Base-by-base conservation (phyloP, 53 echinoderm and acorn worm genomes). In the Mesocentrotus franciscanus region DNA sequence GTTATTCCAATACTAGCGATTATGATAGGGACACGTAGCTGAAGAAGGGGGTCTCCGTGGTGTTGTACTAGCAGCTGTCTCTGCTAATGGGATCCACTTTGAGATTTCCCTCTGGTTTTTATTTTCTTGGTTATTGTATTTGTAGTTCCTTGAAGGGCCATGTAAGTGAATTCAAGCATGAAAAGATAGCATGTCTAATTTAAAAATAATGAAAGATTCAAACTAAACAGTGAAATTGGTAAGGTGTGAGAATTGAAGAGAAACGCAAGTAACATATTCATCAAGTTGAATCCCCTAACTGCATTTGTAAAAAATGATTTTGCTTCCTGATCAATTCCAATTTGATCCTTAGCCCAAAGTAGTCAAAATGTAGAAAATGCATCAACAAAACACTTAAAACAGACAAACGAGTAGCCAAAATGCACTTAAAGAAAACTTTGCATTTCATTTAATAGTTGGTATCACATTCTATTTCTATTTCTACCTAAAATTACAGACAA, bases 31-130 rank as follows among this genome's bases (percentile, higher is more conserved):
- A 11, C 33, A 58, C 57, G 87, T 58, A 87, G 87, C 87, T 29
- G 58, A 85, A 87, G 87, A 58, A 55, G 55, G 24, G 85, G 34
- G 26, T 58, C 58, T 58, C n/a, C 6, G 81, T 59, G 87, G 58
- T 56, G 57, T 58, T 87, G 56, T 87, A 87, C n/a, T 58, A 58
- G 87, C 87, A 87, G 87, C 87, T 87, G 87, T 27, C 34, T n/a
- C 22, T 29, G 18, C 17, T 87, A 87, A 58, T 87, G 17, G 56
- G 26, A 87, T 58, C 87, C 58, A 87, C 39, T 87, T 87, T 57
- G 36, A 87, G 87, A 58, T 57, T 24, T 87, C 13, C 87, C 57
- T 58, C 56, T 13, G 58, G 59, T 87, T 87, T 84, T 84, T 84
- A 58, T 87, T 87, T 36, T 42, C 49, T 33, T 76, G 33, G 76